Percentiles rank a stretch among this genome's conserved stretches.
phyloP scores from a whole-genome alignment of 2,113 vertebrate species.

The Dasypus novemcinctus region DNA sequence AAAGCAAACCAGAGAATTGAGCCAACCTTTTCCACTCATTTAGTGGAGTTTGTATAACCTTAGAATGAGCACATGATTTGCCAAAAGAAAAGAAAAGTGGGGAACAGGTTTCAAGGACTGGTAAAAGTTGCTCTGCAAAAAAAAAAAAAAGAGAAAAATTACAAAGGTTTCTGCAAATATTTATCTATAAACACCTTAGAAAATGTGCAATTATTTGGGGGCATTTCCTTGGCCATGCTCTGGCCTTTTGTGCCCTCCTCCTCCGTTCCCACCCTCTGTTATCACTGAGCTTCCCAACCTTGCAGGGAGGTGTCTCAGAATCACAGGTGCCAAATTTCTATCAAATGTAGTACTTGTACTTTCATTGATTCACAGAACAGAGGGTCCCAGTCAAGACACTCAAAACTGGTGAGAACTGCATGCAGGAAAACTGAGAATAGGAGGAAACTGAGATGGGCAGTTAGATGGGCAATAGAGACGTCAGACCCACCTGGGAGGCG shows the following conservation, averaged over 20 bases:
- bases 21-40: slow-evolving; percentile 55
- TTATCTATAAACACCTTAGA: background rate
- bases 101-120: background rate
- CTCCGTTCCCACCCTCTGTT: background rate
- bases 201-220: background rate
- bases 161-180: background rate
- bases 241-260: background rate
- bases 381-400: accelerated
- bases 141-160: background rate
- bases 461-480: background rate
- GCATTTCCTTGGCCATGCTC: background rate
- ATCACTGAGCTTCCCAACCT: background rate
- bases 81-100: background rate
- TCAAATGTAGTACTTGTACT: background rate
- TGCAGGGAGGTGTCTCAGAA: background rate
- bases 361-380: background rate
- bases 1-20: slow-evolving; percentile 59
- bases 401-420: background rate
- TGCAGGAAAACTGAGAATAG: background rate
- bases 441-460: background rate
- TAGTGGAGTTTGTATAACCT: slow-evolving; percentile 40
- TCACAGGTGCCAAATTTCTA: background rate
- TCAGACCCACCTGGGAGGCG: background rate
- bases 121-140: background rate
- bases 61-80: slow-evolving; percentile 23